Conservation (phyloP, 2,797 vertebrate species). For the Bufotes viridis region DNA sequence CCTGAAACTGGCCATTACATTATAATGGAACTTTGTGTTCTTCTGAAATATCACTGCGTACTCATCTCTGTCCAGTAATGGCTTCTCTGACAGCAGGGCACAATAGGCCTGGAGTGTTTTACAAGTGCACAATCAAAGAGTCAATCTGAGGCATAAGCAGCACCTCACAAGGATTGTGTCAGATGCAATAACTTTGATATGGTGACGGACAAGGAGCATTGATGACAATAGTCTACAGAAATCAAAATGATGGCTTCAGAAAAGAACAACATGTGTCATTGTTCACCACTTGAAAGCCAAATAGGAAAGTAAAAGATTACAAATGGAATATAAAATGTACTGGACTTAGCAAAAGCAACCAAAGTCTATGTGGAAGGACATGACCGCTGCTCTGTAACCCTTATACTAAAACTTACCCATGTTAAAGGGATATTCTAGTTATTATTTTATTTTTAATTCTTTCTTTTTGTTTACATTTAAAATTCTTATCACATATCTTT, state of each 20-base stretch:
- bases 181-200: constrained; percentile 20
- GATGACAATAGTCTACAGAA: constrained; percentile 22
- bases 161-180: background rate
- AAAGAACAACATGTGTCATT: constrained; percentile 33
- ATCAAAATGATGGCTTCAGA: background rate
- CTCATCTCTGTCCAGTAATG: background rate
- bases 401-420: background rate
- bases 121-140: constrained; percentile 37
- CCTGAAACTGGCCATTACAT: background rate
- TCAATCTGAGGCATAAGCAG: constrained; percentile 19
- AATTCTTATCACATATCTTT: no score
- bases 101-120: constrained; percentile 17
- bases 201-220: background rate
- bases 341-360: background rate
- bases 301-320: constrained; percentile 21
- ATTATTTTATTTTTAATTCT: no score
- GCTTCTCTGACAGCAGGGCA: background rate
- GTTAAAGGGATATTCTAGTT: no score
- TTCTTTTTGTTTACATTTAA: no score
- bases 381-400: background rate
- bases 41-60: background rate
- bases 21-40: background rate
- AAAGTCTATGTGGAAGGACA: background rate
- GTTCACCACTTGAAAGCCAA: constrained; percentile 32
- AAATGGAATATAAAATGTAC: background rate